These are phyloP conservation scores for Seira ritae DNA, from an alignment of 2,888 invertebrate species.

Conservation along the genomic window DNA sequence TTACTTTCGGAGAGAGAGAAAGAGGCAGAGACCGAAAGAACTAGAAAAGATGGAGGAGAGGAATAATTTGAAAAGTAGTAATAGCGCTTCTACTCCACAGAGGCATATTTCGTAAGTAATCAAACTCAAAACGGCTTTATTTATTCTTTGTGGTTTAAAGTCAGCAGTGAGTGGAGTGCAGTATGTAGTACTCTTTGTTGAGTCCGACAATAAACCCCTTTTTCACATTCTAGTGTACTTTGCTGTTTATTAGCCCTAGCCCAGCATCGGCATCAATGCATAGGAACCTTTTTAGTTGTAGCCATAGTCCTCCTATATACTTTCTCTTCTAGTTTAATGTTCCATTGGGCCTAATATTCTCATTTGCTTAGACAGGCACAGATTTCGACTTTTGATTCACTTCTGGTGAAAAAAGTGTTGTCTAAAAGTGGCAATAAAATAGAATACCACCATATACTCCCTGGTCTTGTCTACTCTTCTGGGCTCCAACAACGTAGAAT, in stretches of 20 bases:
- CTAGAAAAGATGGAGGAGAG: constrained; percentile 15
- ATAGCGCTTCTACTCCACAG: constrained; percentile 30
- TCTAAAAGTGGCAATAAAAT: no score
- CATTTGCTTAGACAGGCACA: constrained; percentile 29
- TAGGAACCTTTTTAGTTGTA: neutral
- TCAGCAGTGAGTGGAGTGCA: neutral
- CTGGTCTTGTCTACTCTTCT: no score
- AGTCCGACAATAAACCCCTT: neutral
- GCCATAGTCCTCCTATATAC: no score
- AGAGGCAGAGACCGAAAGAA: no score
- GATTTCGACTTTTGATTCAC: constrained; percentile 48
- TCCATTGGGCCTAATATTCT: constrained; percentile 38
- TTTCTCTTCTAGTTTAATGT: constrained; percentile 41
- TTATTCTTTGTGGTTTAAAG: constrained; percentile 14
- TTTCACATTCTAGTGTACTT: neutral
- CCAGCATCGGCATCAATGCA: neutral
- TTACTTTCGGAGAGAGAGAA: no score
- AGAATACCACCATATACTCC: no score
- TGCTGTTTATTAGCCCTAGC: neutral
- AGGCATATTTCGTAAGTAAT: constrained; percentile 43
- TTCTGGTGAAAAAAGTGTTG: no score
- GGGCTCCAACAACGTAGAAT: no score
- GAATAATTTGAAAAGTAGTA: constrained; percentile 49
- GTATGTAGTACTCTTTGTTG: neutral
- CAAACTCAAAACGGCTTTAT: constrained; percentile 39